A percentile compares a stretch with the other conserved stretches of the same genome.
Conservation (phyloP, 2,113 vertebrate species). For the Strigops habroptila region DNA sequence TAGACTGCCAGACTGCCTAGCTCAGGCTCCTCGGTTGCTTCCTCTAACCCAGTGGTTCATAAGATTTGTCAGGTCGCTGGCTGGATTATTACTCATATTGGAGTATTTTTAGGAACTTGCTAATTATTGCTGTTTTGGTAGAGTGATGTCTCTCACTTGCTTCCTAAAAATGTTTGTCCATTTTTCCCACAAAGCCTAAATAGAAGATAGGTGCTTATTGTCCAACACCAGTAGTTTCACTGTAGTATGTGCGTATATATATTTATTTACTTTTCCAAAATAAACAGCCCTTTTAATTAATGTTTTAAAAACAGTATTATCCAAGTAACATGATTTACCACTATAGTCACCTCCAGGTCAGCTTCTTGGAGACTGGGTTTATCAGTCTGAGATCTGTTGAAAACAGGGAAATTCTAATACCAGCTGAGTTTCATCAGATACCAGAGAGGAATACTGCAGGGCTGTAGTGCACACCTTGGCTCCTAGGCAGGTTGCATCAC, state of each 20-base stretch:
- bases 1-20: background rate
- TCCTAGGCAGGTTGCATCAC: background rate
- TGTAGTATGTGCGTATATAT: background rate
- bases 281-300: background rate
- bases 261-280: background rate
- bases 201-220: background rate
- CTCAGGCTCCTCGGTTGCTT: background rate
- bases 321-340: background rate
- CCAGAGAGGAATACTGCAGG: background rate
- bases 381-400: background rate
- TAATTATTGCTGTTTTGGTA: background rate
- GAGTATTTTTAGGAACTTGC: background rate
- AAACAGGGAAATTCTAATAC: background rate
- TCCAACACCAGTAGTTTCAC: background rate
- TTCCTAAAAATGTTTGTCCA: background rate
- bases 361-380: background rate
- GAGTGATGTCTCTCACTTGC: background rate
- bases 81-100: background rate
- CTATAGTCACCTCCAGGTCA: background rate
- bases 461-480: accelerated
- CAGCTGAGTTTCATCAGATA: background rate
- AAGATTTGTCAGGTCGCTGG: background rate
- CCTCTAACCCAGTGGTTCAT: background rate
- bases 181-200: background rate
- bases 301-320: background rate